Evolutionary conservation across 2,797 vertebrate genomes (phyloP).

Genomic region (Eremophila alpestris): DNA sequence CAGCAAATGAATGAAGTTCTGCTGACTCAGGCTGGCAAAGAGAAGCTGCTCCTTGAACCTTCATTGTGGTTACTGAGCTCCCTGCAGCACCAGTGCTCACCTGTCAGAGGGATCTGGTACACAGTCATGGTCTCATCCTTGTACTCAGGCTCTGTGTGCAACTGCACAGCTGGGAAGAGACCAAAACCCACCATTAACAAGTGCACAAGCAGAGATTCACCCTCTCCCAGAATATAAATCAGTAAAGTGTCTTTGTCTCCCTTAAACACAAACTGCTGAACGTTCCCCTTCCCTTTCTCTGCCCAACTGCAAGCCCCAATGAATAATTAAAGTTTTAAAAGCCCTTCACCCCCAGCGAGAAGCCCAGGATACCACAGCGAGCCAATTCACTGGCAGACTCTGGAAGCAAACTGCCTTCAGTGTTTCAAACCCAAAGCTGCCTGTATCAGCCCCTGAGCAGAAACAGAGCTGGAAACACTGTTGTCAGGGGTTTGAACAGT

Average conservation of each 20-base stretch:
- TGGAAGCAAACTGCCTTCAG: neutral
- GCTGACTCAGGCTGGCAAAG: neutral
- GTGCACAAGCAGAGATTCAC: neutral
- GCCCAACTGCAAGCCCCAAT: neutral
- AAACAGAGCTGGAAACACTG: neutral
- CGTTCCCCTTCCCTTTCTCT: neutral
- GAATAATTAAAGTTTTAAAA: neutral
- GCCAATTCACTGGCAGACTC: neutral
- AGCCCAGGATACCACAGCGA: rapidly evolving
- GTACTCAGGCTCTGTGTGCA: constrained; percentile 81
- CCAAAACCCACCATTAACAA: neutral
- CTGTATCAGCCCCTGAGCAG: neutral
- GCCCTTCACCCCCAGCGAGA: neutral
- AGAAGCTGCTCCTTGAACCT: neutral
- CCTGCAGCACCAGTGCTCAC: constrained; percentile 73
- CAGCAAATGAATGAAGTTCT: neutral
- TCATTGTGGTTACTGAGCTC: neutral
- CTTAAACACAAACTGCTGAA: neutral
- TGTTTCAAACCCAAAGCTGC: rapidly evolving
- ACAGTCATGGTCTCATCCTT: constrained; percentile 91
- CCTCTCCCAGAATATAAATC: neutral
- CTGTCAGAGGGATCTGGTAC: constrained; percentile 85
- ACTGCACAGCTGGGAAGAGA: constrained; percentile 80
- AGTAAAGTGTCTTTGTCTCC: neutral
- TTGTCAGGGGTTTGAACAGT: neutral